phyloP scores from a whole-genome alignment of 2,797 vertebrate genomes.

The Saguinus oedipus region DNA sequence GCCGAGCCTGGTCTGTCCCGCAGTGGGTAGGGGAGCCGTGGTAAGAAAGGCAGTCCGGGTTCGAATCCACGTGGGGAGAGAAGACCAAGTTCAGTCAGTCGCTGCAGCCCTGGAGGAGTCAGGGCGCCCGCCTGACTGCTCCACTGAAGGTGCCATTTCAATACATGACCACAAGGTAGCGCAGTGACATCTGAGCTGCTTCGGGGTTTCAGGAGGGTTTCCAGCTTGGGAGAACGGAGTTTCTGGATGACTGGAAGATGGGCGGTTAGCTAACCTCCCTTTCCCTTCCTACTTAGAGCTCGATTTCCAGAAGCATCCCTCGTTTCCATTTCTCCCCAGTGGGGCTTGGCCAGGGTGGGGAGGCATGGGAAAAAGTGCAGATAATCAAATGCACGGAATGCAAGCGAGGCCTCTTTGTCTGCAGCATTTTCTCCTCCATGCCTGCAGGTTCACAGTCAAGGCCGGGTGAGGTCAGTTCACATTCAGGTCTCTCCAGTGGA shows the following conservation, averaged over 20 bases:
- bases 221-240: background rate
- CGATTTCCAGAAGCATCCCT: background rate
- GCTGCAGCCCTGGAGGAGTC: background rate
- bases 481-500: background rate
- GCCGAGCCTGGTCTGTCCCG: background rate
- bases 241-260: background rate
- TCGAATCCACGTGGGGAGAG: background rate
- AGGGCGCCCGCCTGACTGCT: background rate
- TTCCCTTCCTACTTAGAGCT: background rate
- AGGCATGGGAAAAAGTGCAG: background rate
- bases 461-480: background rate
- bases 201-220: background rate
- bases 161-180: background rate
- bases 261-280: background rate
- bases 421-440: background rate
- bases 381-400: rapidly evolving
- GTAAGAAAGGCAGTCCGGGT: background rate
- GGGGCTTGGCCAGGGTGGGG: background rate
- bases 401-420: background rate
- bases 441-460: background rate
- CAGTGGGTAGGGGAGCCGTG: background rate
- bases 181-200: background rate
- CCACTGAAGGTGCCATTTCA: background rate
- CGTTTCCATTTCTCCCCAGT: background rate
- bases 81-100: background rate